Evolutionary conservation across 2,113 vertebrate species (phyloP).

Genomic region (Spheniscus mendiculus): DNA sequence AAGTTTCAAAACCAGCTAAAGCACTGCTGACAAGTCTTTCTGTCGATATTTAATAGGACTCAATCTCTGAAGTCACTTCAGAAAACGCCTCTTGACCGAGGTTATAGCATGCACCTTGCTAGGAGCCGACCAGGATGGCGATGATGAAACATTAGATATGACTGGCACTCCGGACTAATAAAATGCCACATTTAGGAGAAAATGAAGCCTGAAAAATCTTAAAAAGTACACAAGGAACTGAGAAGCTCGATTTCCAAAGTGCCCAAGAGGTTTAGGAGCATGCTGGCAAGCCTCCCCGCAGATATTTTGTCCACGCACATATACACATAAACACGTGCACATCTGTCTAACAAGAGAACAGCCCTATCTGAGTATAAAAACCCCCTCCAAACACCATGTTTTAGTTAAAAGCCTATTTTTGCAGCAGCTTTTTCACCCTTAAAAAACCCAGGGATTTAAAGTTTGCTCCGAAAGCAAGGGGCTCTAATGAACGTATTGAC

Average conservation of each 20-base stretch:
- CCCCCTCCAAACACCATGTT: neutral
- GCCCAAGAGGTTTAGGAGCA: neutral
- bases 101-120: neutral
- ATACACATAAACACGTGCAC: neutral
- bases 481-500: constrained; percentile 47
- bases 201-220: neutral
- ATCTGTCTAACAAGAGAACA: neutral
- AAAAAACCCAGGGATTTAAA: neutral
- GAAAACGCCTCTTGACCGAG: neutral
- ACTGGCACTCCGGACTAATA: neutral
- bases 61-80: neutral
- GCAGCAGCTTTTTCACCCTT: neutral
- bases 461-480: neutral
- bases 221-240: neutral
- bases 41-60: neutral
- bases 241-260: neutral
- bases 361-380: neutral
- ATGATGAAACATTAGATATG: neutral
- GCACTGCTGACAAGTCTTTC: neutral
- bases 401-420: neutral
- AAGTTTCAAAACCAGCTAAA: neutral
- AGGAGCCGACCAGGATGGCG: neutral
- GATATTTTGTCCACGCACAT: neutral
- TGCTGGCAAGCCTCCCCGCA: neutral
- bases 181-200: neutral